Evolutionary conservation across 2,113 vertebrate genomes (phyloP).

Genomic region (Macrotis lagotis): DNA sequence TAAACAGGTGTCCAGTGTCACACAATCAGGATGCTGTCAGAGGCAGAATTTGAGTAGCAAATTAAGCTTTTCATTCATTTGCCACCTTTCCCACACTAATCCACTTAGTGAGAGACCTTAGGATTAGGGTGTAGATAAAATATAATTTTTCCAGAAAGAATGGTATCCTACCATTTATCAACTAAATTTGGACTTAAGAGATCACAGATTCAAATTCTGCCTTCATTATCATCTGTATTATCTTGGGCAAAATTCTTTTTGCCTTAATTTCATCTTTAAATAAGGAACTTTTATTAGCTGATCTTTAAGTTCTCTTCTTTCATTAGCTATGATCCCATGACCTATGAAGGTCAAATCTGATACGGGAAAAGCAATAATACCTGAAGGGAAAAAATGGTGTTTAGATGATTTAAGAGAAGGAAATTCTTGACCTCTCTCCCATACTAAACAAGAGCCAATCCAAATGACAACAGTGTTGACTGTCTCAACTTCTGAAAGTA

Average conservation of each 20-base stretch:
- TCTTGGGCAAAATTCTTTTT: not conserved
- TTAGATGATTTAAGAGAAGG: not conserved
- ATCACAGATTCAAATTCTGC: not conserved
- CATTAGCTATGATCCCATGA: not conserved
- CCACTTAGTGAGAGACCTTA: not conserved
- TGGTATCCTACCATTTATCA: not conserved
- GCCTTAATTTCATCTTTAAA: not conserved
- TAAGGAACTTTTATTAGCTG: not conserved
- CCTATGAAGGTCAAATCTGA: not conserved
- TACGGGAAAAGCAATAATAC: not conserved
- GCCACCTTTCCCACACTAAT: not conserved
- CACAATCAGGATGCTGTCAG: not conserved
- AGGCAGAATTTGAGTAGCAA: not conserved
- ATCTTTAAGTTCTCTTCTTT: not conserved
- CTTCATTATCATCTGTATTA: not conserved
- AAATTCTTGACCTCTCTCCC: not conserved
- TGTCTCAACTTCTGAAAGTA: not conserved
- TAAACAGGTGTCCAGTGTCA: not conserved
- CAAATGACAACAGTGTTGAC: not conserved
- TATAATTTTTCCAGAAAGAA: constrained; percentile 2
- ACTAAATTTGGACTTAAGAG: not conserved
- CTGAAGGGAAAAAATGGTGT: not conserved
- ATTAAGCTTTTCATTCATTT: not conserved
- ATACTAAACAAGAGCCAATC: not conserved
- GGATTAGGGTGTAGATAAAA: not conserved